phyloP scores from a whole-genome alignment of 2,888 invertebrate species.

The Barypeithes pellucidus region DNA sequence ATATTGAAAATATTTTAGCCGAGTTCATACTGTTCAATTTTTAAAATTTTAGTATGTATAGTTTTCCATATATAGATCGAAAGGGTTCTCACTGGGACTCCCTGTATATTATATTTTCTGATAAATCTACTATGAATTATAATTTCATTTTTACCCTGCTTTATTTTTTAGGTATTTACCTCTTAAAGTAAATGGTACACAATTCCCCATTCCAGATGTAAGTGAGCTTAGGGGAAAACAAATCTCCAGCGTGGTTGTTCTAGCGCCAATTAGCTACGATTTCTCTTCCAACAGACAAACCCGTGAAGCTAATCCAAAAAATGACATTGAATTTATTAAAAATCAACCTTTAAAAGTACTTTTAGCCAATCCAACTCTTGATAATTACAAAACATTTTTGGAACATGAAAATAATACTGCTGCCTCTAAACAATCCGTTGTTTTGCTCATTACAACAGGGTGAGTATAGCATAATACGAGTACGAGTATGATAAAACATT shows the following conservation, averaged over 20 bases:
- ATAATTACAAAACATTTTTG: conserved; percentile 87
- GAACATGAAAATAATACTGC: conserved; percentile 84
- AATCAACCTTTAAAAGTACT: conserved; percentile 84
- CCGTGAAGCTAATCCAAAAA: conserved; percentile 30
- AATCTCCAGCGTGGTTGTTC: conserved; percentile 88
- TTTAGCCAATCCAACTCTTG: conserved; percentile 82
- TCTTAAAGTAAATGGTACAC: conserved; percentile 87
- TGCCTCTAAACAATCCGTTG: conserved; percentile 85
- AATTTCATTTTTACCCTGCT: no score
- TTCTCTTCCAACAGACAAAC: conserved; percentile 71
- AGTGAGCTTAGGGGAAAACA: conserved; percentile 83
- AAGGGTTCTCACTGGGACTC: no score
- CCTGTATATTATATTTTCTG: no score
- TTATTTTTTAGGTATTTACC: conserved; percentile 76
- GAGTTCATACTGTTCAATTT: no score
- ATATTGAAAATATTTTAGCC: no score
- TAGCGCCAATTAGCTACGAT: conserved; percentile 87
- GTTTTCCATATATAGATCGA: no score
- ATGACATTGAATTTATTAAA: conserved; percentile 61
- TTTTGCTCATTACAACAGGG: conserved; percentile 87
- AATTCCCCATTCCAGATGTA: conserved; percentile 88
- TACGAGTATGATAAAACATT: no score
- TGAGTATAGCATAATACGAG: conserved; percentile 74
- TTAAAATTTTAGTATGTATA: no score
- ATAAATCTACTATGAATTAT: no score